Base-by-base conservation (phyloP, 1,140 invertebrate species). In the Druon quercuslanigerum region DNA sequence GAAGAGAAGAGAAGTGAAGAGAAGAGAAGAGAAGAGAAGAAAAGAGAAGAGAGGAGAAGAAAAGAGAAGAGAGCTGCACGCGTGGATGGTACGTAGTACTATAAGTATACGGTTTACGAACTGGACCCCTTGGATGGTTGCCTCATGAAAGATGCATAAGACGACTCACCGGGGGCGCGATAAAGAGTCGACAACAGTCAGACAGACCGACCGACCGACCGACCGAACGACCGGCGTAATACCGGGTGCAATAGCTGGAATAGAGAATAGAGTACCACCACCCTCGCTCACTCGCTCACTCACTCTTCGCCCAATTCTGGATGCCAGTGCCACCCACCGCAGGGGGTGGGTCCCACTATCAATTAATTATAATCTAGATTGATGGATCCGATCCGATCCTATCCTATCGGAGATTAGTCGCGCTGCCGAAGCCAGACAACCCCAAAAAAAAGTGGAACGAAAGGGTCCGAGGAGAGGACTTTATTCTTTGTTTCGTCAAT, bases 141-240 rank as follows among this genome's bases (percentile, higher is more conserved):
- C 86, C 90, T 92, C 90, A 92, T 92, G 91, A 92, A 92, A 92
- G 90, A 91, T 91, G 91, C 90, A 92, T 92, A 92, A 92, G 91
- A 91, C 90, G 90, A 92, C 90, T 91, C 90, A 91, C 90, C 90
- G 88, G 88, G 91, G 91, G 91, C 90, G 90, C 90, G 91, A 92
- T 92, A 92, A 92, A 92, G 91, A 92, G 90, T 92, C 91, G 91
- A 92, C 91, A 91, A 92, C 90, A 92, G 90, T 91, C 90, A 91
- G 89, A 92, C 90, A 89, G 90, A 91, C 87, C 89, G 89, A 90
- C 89, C 90, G 90, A 90, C 88, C 88, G 88, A 88, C 87, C 88
- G 90, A 91, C 87, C 90, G 89, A 90, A 89, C 90, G 90, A 90
- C 88, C 88, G 88, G 88, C 87, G 87, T 90, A 90, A 91, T 91